Evolutionary conservation across 2,113 vertebrate species (phyloP), one percentile per base, ranked within the genome.

Genomic region (Microcebus ravelobensis): DNA sequence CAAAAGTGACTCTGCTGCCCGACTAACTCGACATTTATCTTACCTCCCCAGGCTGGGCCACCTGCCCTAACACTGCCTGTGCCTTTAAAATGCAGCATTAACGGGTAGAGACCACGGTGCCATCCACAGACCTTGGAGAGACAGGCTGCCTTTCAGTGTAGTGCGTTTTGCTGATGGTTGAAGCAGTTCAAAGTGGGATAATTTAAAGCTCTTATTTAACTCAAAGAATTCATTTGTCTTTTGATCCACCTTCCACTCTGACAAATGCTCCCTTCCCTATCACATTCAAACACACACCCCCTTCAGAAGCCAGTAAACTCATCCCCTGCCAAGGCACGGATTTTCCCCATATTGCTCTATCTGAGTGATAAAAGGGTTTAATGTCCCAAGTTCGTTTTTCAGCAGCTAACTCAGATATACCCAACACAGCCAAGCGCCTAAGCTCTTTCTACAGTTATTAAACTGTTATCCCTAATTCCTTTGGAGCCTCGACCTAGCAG

Each of bases 191-290:
- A 96, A 97, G 96, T 42, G 18, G 71, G 50, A 95, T 96, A 27
- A 95, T 98, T 97, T 97, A 97, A 97, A 98, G 98, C 97, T 97
- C 98, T 97, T 88, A 84, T 87, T 98, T 98, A 97, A 98, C 98
- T 98, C 98, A 97, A 98, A 98, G 97, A 97, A 98, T 98, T 98
- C 98, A 98, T 98, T 98, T 97, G 96, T 97, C 97, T 98, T 98
- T 98, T 98, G 98, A 98, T 98, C 98, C 93, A 7, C 96, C 2
- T 86, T 98, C 87, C 96, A 97, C 96, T 97, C 98, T 98, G 97
- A 98, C 57, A 34, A 98, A 98, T 97, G 94, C 98, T 91, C 84
- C 97, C 97, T 98, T 98, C 87, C 98, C 98, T 99, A 98, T 99
- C 98, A 8, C 98, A 98, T 96, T 98, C 98, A 98, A 98, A 98